Base-by-base conservation (phyloP, 2,797 vertebrate species). In the Spheniscus humboldti region DNA sequence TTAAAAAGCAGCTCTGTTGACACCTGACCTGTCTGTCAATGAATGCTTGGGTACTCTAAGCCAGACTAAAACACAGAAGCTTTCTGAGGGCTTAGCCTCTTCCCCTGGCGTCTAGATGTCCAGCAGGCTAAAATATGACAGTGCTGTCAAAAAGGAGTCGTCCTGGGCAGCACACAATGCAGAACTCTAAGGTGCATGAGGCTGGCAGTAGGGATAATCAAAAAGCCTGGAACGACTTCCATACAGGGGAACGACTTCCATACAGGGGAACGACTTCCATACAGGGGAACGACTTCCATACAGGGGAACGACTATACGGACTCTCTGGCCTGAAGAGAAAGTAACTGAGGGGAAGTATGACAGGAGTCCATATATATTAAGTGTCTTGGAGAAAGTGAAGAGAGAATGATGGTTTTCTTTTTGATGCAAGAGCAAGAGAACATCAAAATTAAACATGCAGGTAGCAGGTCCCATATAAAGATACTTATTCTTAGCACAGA, bases 261-360 rank as follows among this genome's bases (percentile, higher is more conserved):
- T 11, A 39, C 37, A 39, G 39, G 37, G 37, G 37, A 37, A 37
- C 37, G 10, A 37, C 37, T 37, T 37, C 37, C 37, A 37, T 10
- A 37, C 37, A 37, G 37, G 37, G 5, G 43, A 72, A 71, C 31
- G 37, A 45, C 7, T 56, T 80, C 18, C 27, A 16, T 8, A 35
- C 0, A 24, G 9, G 13, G 14, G 8, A 75, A 85, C 27, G 67
- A 71, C 31, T 48, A 50, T 0, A 41, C 8, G 5, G 33, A 50
- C 14, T 39, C 17, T 57, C 37, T 59, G 52, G 43, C 18, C 33
- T 52, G 45, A 18, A 74, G 35, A 63, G 27, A 68, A 74, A 62
- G 28, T 17, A 80, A 62, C n/a, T 50, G 48, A 91, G 14, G 15
- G 23, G 12, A 90, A 74, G 24, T 53, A 53, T 18, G 22, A 43